phyloP scores from a whole-genome alignment of 2,797 vertebrate species.

The Poeciliopsis infans region DNA sequence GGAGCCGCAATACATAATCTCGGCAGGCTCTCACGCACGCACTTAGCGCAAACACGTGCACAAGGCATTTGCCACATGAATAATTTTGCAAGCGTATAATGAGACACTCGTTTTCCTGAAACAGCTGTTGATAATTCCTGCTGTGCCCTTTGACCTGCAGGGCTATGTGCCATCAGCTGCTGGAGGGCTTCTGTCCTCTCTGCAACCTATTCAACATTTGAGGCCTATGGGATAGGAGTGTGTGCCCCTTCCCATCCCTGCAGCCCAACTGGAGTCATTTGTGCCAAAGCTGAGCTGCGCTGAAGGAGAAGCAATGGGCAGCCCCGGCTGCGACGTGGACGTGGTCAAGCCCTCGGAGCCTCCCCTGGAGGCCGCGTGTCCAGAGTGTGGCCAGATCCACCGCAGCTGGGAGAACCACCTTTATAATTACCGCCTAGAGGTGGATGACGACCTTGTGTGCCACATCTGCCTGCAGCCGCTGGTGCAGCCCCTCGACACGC shows the following conservation, averaged over 20 bases:
- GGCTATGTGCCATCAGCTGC: constrained; percentile 76
- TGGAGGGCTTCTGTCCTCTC: constrained; percentile 79
- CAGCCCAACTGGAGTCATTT: constrained; percentile 67
- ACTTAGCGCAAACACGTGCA: constrained; percentile 45
- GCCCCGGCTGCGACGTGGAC: constrained; percentile 87
- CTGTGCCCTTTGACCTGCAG: constrained; percentile 69
- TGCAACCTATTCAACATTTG: constrained; percentile 58
- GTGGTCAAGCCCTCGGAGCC: constrained; percentile 83
- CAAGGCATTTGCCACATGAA: constrained; percentile 68
- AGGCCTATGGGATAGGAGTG: constrained; percentile 77
- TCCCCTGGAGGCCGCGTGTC: constrained; percentile 88
- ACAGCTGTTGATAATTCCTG: constrained; percentile 66
- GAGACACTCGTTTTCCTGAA: constrained; percentile 66
- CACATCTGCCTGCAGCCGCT: constrained; percentile 99
- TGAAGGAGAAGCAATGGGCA: constrained; percentile 85
- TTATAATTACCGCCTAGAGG: constrained; percentile 96
- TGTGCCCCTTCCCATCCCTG: constrained; percentile 57
- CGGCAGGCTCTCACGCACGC: constrained; percentile 46
- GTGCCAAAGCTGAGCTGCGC: constrained; percentile 69
- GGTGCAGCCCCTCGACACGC: constrained; percentile 95
- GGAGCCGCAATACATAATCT: constrained; percentile 81
- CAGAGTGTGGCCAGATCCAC: constrained; percentile 96
- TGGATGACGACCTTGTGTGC: constrained; percentile 97
- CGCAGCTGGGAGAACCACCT: constrained; percentile 95
- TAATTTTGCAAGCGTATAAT: constrained; percentile 56